Evolutionary conservation across 2,797 vertebrate species (phyloP), one percentile per base, ranked within the genome.

Genomic region (Streptopelia turtur): DNA sequence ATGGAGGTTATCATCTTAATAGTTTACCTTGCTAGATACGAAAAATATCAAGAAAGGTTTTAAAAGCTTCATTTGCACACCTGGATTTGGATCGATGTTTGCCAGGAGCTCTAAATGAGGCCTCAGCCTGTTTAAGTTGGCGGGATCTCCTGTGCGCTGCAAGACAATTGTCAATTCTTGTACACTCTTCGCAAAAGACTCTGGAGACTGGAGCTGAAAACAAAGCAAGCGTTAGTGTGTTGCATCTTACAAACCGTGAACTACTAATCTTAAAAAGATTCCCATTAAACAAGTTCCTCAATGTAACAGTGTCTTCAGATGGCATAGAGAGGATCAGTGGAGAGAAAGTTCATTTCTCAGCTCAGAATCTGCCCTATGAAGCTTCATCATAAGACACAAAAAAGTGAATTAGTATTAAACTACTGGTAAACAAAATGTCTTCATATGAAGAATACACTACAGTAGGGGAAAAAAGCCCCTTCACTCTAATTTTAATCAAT

Each of bases 311-410:
- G 97, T 97, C 98, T 98, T 98, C 98, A 98, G 98, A 96, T 92
- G 88, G 81, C 97, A 98, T 81, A 94, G 66, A 71, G 92, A 95
- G 66, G 43, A 98, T 98, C 98, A 98, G 56, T 71, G 97, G 95
- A 98, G 98, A 98, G 97, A 97, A 93, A 93, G 94, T 57, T 57
- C 4, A 95, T 70, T 92, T 97, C 98, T 98, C 97, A 97, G 90
- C 96, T 99, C 99, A 99, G 98, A 99, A 99, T 99, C 99, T 99
- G 99, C 98, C 99, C 99, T 99, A 99, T 98, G 98, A 98, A 98
- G 98, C 96, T 98, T 99, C 99, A 99, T 99, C 99, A 99, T 75
- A 81, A 98, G 98, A 99, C 98, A 95, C 95, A 59, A 74, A 24
- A 65, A 70, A 60, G 28, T 55, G 50, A 89, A 28, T 64, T 41